Base-by-base conservation (phyloP, 1,140 invertebrate species). In the Cydia pomonella region DNA sequence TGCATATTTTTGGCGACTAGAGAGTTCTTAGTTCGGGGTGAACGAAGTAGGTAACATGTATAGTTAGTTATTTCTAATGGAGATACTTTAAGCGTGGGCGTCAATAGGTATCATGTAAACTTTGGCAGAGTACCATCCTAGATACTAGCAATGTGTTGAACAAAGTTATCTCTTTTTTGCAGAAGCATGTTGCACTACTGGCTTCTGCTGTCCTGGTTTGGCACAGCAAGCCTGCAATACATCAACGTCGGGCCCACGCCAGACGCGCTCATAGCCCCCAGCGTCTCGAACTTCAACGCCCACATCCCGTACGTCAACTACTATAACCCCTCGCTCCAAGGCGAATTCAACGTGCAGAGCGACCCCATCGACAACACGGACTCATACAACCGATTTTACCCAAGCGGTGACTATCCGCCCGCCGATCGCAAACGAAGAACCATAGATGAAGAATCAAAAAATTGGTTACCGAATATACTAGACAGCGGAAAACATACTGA, bases 101-200 rank as follows among this genome's bases (percentile, higher is more conserved):
- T n/a, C n/a, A n/a, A n/a, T n/a, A 33, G 2, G 29, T 33, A 6
- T 33, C 6, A 33, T 41, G 38, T 41, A 41, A 29, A 29, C 12
- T 12, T 44, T 44, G 4, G 12, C 41, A 44, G 3, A 13, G 41
- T 44, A 44, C 12, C 12, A 13, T 3, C 38, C 38, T 41, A 44
- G 2, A 0, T 44, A 16, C 41, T 44, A 13, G 41, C 12, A 12
- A 44, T 44, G 23, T 12, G 53, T 59, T 23, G 53, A 59, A 10
- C 21, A 23, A 59, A 21, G 53, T 23, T 59, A 10, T 81, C 78
- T 71, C 75, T 6, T 78, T 41, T 64, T 89, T 87, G 38, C 88
- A 89, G 88, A 86, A 89, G 13, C 75, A 91, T 92, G 90, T 82
- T 82, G 21, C 85, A 84, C 79, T 86, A 85, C 77, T 92, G 88